A percentile compares a stretch with the other conserved stretches of the same genome.
Evolutionary conservation across 2,888 invertebrate genomes (phyloP).

Genomic region (Yponomeuta plumbellus): DNA sequence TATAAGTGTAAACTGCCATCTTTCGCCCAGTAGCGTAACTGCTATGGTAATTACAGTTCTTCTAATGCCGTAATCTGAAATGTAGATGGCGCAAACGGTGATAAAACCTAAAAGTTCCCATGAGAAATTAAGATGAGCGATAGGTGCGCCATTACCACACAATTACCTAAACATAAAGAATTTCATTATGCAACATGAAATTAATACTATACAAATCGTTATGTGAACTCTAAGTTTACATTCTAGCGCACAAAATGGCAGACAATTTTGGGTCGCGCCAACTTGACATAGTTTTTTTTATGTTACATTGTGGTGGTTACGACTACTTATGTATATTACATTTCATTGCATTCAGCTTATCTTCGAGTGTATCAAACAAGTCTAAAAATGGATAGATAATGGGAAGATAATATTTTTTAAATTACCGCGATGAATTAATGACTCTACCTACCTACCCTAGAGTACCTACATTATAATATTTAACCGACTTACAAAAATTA

Average conservation of each 20-base stretch:
- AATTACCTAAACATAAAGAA: background rate
- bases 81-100: constrained; percentile 44
- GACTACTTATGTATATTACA: no score
- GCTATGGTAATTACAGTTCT: background rate
- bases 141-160: background rate
- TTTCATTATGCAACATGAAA: background rate
- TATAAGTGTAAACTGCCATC: constrained; percentile 35
- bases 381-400: no score
- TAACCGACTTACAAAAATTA: no score
- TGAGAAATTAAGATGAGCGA: background rate
- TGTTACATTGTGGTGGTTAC: no score
- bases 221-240: background rate
- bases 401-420: no score
- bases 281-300: no score
- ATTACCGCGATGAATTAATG: no score
- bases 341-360: no score
- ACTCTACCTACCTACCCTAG: no score
- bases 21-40: constrained; percentile 28
- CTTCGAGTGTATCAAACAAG: no score
- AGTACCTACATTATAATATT: no score
- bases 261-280: background rate
- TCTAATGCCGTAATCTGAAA: background rate
- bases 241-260: background rate
- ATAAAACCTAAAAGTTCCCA: background rate
- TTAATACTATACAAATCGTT: background rate